These are phyloP conservation scores for Choloepus didactylus DNA, from an alignment of 2,797 vertebrate genomes.

Conservation along the genomic window DNA sequence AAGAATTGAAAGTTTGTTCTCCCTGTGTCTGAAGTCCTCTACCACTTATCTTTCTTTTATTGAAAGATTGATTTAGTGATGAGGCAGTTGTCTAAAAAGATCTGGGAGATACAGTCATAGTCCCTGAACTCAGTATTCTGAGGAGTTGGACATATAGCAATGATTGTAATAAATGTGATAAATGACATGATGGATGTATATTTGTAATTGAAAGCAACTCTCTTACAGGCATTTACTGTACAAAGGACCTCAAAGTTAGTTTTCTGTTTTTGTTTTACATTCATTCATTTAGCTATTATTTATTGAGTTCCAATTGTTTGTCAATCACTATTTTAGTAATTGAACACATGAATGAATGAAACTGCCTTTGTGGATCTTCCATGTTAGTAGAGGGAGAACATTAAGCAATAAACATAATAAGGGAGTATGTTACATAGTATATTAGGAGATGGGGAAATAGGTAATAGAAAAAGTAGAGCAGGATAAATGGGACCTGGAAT, in stretches of 20 bases:
- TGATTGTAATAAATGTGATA: background rate
- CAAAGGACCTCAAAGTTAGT: background rate
- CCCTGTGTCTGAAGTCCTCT: conserved; percentile 2
- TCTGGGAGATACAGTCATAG: background rate
- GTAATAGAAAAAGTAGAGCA: background rate
- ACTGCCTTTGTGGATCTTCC: background rate
- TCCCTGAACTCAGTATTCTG: conserved; percentile 20
- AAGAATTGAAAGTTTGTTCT: conserved; percentile 32
- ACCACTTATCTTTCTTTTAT: conserved; percentile 30
- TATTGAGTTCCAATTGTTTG: background rate
- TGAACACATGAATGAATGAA: background rate
- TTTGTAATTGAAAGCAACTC: background rate
- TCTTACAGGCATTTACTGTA: background rate
- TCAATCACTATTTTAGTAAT: background rate
- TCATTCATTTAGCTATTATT: background rate
- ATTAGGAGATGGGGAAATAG: background rate
- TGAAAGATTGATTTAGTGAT: conserved; percentile 30
- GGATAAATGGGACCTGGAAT: background rate
- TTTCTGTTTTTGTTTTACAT: background rate
- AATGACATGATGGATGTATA: background rate
- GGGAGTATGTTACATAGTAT: background rate
- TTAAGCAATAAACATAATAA: background rate
- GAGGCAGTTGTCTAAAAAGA: conserved; percentile 11
- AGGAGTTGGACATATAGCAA: background rate
- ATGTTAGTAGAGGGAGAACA: background rate